Evolutionary conservation across 2,113 vertebrate genomes (phyloP), one percentile per base, ranked within the genome.

Genomic region (Harpagus bidentatus): DNA sequence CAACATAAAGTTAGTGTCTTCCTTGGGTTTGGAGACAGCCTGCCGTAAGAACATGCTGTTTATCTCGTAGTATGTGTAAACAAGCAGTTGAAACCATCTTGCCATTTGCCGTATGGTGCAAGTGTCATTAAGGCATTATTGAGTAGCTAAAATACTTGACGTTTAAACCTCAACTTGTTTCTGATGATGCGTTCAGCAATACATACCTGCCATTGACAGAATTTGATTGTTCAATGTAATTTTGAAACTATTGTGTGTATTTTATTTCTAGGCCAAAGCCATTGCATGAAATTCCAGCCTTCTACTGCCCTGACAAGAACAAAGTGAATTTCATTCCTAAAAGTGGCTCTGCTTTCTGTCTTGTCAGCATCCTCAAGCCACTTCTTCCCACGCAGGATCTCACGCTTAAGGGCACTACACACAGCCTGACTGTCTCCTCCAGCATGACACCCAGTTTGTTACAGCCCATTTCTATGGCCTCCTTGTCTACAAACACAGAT

Each of bases 261-360:
- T 97, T 88, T 96, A 70, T 96, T 84, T 97, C 59, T 97, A 99
- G 99, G 98, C 99, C 99, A 97, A 99, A 99, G 95, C 98, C 98
- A 31, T 98, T 99, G 86, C 99, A 99, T 52, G 99, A 99, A 98
- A 99, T 99, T 96, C 99, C 99, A 50, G 98, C 98, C 61, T 99
- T 99, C 98, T 99, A 99, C 93, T 99, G 99, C 95, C 99, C 99
- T n/a, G 99, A 99, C 98, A 99, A 99, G 97, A 99, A 99, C 98
- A 99, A 99, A 98, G 99, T 99, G 96, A 99, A 99, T 99, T 99
- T 99, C 98, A 99, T 99, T 98, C 99, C 99, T 65, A 99, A 99
- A 98, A 99, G 99, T 62, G 99, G 99, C 94, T 99, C 99, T 56
- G 99, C 99, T 86, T 99, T 99, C 98, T 99, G 99, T 98, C 98